Evolutionary conservation across 1,140 invertebrate genomes (phyloP).

Genomic region (Eufriesea mexicana): DNA sequence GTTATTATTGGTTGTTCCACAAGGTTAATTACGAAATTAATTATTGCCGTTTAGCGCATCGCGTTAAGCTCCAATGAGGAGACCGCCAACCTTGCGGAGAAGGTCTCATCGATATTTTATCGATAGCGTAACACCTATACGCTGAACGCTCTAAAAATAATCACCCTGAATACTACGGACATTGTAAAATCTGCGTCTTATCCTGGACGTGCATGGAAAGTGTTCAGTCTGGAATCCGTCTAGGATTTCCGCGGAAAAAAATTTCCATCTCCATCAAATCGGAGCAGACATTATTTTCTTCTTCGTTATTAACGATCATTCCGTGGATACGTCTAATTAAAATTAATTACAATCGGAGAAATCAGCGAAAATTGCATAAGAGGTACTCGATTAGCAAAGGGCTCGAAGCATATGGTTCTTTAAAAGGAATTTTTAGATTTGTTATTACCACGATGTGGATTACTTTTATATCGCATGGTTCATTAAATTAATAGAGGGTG

Average conservation of each 20-base stretch:
- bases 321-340: too few species aligned
- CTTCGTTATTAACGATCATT: neutral
- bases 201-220: neutral
- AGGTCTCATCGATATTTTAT: constrained; percentile 48
- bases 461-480: too few species aligned
- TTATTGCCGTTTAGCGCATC: constrained; percentile 26
- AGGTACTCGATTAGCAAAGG: too few species aligned
- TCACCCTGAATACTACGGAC: constrained; percentile 18
- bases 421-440: too few species aligned
- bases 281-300: neutral
- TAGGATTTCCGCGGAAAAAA: neutral
- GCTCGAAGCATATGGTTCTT: too few species aligned
- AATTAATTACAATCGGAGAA: too few species aligned
- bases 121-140: constrained; percentile 39
- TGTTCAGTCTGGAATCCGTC: neutral
- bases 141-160: constrained; percentile 40
- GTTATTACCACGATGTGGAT: too few species aligned
- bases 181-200: constrained; percentile 36
- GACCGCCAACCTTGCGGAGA: constrained; percentile 39
- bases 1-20: constrained; percentile 18
- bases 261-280: neutral
- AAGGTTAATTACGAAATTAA: constrained; percentile 43
- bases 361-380: too few species aligned
- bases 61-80: constrained; percentile 14
- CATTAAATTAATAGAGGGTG: too few species aligned